These are phyloP conservation scores for Thera britannica DNA, from an alignment of 2,888 invertebrate genomes.

Conservation along the genomic window DNA sequence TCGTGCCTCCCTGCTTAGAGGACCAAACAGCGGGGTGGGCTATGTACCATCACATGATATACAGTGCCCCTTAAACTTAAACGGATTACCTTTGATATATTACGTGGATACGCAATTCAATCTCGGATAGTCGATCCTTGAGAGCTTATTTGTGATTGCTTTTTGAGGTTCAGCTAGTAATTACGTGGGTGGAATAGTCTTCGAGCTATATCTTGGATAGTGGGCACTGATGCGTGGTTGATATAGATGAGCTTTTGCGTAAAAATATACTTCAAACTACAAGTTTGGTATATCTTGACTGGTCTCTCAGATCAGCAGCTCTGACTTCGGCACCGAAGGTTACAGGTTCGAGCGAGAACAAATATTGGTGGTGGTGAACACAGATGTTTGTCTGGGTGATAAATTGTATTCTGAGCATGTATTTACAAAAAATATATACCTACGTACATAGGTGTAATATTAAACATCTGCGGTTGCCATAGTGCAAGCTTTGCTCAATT, in stretches of 20 bases:
- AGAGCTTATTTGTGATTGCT: slow-evolving; percentile 70
- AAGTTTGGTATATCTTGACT: too few relatives aligned
- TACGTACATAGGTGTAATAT: too few relatives aligned
- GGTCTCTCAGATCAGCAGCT: too few relatives aligned
- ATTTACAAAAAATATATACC: too few relatives aligned
- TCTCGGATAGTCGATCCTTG: slow-evolving; percentile 75
- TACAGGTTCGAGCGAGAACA: too few relatives aligned
- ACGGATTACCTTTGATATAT: slow-evolving; percentile 85
- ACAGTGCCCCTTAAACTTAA: slow-evolving; percentile 83
- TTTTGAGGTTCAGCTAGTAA: slow-evolving; percentile 66
- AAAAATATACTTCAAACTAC: background rate
- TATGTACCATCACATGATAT: slow-evolving; percentile 79
- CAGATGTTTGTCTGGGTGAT: too few relatives aligned
- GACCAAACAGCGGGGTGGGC: slow-evolving; percentile 76
- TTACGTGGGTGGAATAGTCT: slow-evolving; percentile 48
- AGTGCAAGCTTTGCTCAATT: too few relatives aligned
- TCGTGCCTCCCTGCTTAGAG: slow-evolving; percentile 78
- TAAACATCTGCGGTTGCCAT: too few relatives aligned
- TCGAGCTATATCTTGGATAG: background rate
- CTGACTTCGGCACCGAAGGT: too few relatives aligned
- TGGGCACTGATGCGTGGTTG: slow-evolving; percentile 14
- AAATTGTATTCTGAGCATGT: too few relatives aligned
- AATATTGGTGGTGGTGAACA: too few relatives aligned
- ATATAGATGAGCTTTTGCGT: background rate
- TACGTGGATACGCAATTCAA: slow-evolving; percentile 80